phyloP scores from a whole-genome alignment of 2,888 invertebrate species.

The Molorchus minor region DNA sequence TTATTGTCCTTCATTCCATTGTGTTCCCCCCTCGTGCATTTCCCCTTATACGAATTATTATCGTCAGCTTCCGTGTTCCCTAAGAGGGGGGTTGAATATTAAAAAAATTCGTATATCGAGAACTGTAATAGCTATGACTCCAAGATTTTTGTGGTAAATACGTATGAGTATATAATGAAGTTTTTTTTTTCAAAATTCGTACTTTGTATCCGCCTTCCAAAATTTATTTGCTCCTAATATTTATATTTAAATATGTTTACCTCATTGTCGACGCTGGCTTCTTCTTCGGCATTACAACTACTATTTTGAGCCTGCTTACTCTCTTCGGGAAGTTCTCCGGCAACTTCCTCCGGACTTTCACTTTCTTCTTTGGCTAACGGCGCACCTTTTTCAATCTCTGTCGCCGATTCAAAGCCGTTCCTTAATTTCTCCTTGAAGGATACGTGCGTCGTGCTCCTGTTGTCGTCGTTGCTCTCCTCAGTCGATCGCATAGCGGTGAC shows the following conservation, averaged over 20 bases:
- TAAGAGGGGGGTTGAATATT: too few species aligned
- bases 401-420: slow-evolving; percentile 32
- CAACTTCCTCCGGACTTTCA: slow-evolving; percentile 17
- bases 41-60: not conserved
- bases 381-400: slow-evolving; percentile 12
- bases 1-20: not conserved
- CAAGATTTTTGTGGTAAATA: too few species aligned
- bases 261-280: not conserved
- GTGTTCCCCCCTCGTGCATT: not conserved
- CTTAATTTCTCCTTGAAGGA: slow-evolving; percentile 46
- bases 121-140: too few species aligned
- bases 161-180: too few species aligned
- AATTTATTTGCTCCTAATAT: too few species aligned
- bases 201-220: too few species aligned
- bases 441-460: slow-evolving; percentile 37
- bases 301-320: not conserved
- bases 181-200: too few species aligned
- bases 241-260: too few species aligned
- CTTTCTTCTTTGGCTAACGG: slow-evolving; percentile 12
- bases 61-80: too few species aligned
- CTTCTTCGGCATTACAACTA: not conserved
- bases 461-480: not conserved
- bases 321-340: not conserved
- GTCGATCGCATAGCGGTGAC: too few species aligned
- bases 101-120: too few species aligned